These are phyloP conservation scores for Platyrinchus mystaceus DNA, from an alignment of 2,797 vertebrate species.

Conservation along the genomic window DNA sequence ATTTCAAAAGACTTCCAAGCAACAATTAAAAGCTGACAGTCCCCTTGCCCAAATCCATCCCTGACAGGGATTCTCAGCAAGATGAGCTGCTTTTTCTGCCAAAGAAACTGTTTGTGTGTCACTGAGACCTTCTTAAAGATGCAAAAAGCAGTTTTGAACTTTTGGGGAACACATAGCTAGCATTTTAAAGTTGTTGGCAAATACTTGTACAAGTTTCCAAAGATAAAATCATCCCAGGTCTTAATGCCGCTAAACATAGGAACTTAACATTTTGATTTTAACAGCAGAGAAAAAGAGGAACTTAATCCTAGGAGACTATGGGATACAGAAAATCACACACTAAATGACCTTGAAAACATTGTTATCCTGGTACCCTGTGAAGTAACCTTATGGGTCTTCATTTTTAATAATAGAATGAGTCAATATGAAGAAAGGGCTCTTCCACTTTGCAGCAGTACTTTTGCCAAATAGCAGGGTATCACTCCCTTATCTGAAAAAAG, in stretches of 20 bases:
- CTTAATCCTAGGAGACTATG: neutral
- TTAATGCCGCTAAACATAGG: accelerated
- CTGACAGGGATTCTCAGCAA: neutral
- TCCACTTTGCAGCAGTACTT: neutral
- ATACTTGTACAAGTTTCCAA: neutral
- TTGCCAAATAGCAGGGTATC: neutral
- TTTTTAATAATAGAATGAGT: neutral
- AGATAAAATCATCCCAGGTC: neutral
- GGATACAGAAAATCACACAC: neutral
- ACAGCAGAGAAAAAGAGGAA: neutral
- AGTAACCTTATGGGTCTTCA: neutral
- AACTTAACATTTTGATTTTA: neutral
- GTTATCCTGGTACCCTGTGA: neutral
- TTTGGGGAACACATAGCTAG: neutral
- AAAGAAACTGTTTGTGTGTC: neutral
- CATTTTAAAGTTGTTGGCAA: neutral
- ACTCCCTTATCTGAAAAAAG: neutral
- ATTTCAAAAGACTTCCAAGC: neutral
- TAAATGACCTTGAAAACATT: neutral
- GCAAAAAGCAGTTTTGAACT: neutral
- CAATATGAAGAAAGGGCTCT: neutral
- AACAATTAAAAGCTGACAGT: neutral
- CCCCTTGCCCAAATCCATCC: neutral
- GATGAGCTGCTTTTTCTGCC: neutral
- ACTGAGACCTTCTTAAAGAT: neutral